Evolutionary conservation across 2,113 vertebrate genomes (phyloP).

Genomic region (Sterna hirundo): DNA sequence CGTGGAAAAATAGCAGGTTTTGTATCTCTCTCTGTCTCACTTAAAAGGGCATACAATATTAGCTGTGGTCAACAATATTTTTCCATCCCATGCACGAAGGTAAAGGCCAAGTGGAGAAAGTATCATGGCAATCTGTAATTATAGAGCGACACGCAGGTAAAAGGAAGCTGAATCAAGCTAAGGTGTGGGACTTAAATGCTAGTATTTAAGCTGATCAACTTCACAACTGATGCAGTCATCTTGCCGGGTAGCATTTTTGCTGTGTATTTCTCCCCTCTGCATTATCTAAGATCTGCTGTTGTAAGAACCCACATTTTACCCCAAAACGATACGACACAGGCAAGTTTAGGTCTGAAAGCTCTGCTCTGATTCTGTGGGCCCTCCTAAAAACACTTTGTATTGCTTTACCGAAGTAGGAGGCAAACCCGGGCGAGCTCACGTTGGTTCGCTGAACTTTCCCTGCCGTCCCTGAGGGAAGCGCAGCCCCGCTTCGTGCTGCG

Average conservation of each 20-base stretch:
- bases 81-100: accelerated
- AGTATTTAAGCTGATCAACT: neutral
- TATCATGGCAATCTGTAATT: neutral
- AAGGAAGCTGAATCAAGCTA: neutral
- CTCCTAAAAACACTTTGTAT: neutral
- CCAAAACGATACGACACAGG: accelerated
- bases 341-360: neutral
- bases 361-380: neutral
- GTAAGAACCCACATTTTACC: neutral
- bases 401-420: accelerated
- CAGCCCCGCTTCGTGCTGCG: neutral
- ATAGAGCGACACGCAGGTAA: neutral
- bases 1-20: neutral
- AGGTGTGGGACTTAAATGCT: neutral
- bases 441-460: accelerated
- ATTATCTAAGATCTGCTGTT: neutral
- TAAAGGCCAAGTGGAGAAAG: neutral
- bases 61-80: accelerated
- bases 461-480: neutral
- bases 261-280: accelerated
- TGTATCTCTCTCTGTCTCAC: neutral
- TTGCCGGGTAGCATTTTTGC: neutral
- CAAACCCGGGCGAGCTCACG: accelerated
- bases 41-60: neutral
- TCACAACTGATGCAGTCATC: neutral